Evolutionary conservation across 2,888 invertebrate genomes (phyloP).

Genomic region (Ichneumoninae sp.): DNA sequence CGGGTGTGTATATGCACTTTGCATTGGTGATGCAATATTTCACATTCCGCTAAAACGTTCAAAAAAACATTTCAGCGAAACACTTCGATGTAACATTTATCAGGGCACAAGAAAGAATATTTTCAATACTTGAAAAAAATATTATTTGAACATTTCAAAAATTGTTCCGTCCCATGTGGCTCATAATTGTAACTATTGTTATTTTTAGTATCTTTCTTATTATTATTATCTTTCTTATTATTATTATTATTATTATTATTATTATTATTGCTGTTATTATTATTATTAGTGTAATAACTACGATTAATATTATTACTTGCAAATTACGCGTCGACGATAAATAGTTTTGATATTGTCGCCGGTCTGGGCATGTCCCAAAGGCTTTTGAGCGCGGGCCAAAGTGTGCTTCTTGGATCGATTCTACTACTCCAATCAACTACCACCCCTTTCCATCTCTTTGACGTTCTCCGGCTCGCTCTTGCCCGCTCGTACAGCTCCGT

Average conservation of each 20-base stretch:
- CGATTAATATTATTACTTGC: neutral
- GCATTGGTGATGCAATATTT: no score
- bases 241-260: no score
- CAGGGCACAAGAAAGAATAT: no score
- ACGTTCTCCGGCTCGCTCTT: constrained; percentile 46
- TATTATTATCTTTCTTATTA: no score
- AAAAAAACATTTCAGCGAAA: no score
- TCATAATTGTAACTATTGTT: neutral
- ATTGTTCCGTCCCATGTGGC: no score
- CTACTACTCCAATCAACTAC: constrained; percentile 65
- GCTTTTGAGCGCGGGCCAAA: constrained; percentile 62
- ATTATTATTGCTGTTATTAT: neutral
- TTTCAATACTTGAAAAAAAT: no score
- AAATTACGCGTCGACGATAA: constrained; percentile 28
- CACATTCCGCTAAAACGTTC: no score
- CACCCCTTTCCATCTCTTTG: constrained; percentile 46
- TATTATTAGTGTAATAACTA: neutral
- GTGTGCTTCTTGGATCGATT: constrained; percentile 66
- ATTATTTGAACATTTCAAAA: no score
- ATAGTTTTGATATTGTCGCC: constrained; percentile 20
- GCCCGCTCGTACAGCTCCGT: neutral
- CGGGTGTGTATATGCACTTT: no score
- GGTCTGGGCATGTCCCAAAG: constrained; percentile 31
- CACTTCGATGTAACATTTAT: no score
- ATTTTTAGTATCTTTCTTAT: neutral